Evolutionary conservation across 2,797 vertebrate genomes (phyloP), one percentile per base, ranked within the genome.

Genomic region (Zenarchopterus dispar): DNA sequence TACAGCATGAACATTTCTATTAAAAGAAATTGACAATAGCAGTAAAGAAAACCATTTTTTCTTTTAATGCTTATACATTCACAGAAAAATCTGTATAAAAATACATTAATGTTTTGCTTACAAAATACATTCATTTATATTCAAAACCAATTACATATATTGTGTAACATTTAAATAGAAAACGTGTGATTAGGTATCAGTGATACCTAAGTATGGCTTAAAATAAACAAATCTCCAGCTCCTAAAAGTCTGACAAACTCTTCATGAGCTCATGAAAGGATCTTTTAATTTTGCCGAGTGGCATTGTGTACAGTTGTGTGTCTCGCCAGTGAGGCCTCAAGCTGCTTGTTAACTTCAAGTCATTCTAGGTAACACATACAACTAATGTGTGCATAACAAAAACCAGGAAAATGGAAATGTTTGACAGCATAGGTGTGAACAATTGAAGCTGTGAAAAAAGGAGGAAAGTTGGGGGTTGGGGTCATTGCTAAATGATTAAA

Each of bases 71-170:
- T 48, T 66, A 45, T 66, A 78, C 36, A 78, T 73, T 58, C 65
- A 42, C 45, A 77, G 81, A 75, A 76, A 77, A 43, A 71, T 9
- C n/a, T 7, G 21, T 89, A 85, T 70, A 81, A 87, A 90, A 89
- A 88, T 88, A 84, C 80, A 80, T 81, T 70, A 57, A 83, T 55
- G 87, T 67, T 84, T 73, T 84, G 48, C 51, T 77, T 81, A 75
- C 21, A 90, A 90, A 91, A 87, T 81, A 88, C 72, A 81, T 89
- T 86, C 23, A 64, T 78, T 56, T 82, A 81, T 67, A 77, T 58
- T 77, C 28, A 55, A 84, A 78, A 78, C 43, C 73, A 60, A 84
- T 68, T 51, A 73, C 43, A 66, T 58, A 28, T 21, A 13, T 22
- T 59, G 23, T 18, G 5, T 21, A 41, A 59, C 16, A 53, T 57